phyloP scores from a whole-genome alignment of 2,888 invertebrate genomes.

The Syrphus vitripennis region DNA sequence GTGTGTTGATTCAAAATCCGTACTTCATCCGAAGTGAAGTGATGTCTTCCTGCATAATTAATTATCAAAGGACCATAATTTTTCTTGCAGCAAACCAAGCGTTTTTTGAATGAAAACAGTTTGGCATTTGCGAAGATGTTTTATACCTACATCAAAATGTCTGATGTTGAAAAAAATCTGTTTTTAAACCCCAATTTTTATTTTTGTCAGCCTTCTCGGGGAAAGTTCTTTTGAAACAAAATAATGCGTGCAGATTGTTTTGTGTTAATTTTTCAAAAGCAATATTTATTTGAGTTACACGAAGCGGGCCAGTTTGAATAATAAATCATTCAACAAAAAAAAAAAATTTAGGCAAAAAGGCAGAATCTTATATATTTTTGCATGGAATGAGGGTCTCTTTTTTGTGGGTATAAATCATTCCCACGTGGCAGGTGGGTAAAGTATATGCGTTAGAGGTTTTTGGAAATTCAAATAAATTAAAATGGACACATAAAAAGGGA shows the following conservation, averaged over 20 bases:
- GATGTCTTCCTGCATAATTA: neutral
- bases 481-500: neutral
- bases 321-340: constrained; percentile 51
- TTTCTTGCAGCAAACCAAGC: neutral
- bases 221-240: neutral
- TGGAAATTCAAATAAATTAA: constrained; percentile 47
- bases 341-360: constrained; percentile 15
- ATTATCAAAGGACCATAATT: neutral
- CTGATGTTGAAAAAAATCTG: neutral
- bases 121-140: rapidly evolving
- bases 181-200: neutral
- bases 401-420: constrained; percentile 53
- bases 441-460: constrained; percentile 15
- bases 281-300: constrained; percentile 17
- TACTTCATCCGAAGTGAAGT: neutral
- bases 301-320: constrained; percentile 22
- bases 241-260: neutral
- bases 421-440: constrained; percentile 65
- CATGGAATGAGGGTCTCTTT: constrained; percentile 14
- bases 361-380: constrained; percentile 29
- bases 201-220: neutral
- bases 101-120: neutral
- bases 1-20: neutral
- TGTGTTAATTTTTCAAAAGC: neutral
- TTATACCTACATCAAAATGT: neutral